These are phyloP conservation scores for Microcebus ravelobensis DNA, from an alignment of 2,113 vertebrate species.

Conservation along the genomic window DNA sequence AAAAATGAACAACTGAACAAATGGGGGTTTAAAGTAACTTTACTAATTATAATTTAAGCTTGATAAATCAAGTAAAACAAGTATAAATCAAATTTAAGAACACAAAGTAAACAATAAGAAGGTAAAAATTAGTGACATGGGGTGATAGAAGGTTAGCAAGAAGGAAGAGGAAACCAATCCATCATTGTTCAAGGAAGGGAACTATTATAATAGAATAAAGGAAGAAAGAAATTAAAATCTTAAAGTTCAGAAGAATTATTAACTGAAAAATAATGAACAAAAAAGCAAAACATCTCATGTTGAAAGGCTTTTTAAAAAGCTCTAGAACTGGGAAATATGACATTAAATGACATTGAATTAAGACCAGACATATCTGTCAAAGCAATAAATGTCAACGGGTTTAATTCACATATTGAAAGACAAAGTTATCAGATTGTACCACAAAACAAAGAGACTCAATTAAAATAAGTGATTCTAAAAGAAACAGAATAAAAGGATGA, in stretches of 20 bases:
- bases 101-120: neutral
- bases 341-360: neutral
- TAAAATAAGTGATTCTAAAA: neutral
- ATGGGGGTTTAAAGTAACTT: neutral
- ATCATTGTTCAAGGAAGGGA: neutral
- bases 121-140: neutral
- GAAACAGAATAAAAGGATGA: neutral
- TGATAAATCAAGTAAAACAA: neutral
- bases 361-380: neutral
- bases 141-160: neutral
- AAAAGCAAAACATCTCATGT: neutral
- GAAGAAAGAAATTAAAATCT: neutral
- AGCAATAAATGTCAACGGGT: neutral
- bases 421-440: neutral
- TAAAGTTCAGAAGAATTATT: neutral
- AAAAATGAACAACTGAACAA: neutral
- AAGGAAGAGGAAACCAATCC: neutral
- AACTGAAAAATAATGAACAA: neutral
- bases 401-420: neutral
- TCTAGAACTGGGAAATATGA: neutral
- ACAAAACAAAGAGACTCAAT: neutral
- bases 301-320: neutral
- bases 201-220: neutral
- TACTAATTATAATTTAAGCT: neutral
- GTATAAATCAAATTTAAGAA: neutral